phyloP scores from a whole-genome alignment of 2,113 vertebrate species.

The Telmatochromis bifrenatus region DNA sequence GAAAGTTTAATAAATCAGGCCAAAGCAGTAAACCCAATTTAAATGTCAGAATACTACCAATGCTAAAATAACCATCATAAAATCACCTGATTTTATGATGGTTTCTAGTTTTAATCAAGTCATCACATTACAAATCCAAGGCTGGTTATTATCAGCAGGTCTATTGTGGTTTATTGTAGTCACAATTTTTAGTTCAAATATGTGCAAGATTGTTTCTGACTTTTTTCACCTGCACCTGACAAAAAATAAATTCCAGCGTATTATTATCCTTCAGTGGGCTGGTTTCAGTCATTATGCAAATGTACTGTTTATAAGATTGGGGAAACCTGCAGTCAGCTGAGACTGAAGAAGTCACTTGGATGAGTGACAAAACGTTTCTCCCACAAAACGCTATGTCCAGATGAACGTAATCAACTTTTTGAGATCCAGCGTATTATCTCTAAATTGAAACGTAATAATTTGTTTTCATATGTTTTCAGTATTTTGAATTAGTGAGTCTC shows the following conservation, averaged over 20 bases:
- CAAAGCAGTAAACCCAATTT: conserved; percentile 8
- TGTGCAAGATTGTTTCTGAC: neutral
- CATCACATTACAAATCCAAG: neutral
- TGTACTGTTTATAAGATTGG: neutral
- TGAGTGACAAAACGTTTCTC: neutral
- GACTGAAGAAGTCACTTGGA: neutral
- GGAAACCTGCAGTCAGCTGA: neutral
- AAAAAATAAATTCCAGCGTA: neutral
- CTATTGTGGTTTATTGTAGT: neutral
- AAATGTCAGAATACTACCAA: conserved; percentile 8
- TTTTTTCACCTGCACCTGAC: neutral
- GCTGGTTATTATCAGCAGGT: neutral
- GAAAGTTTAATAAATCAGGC: neutral
- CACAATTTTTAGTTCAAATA: neutral
- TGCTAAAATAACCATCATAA: neutral
- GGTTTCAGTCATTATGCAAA: neutral
- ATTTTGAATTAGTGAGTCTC: neutral
- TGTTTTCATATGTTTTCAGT: neutral
- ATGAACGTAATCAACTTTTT: neutral
- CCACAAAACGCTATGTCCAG: neutral
- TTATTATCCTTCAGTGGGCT: neutral
- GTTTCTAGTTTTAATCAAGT: neutral
- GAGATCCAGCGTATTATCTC: neutral
- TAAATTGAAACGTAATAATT: neutral
- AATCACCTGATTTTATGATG: neutral